Evolutionary conservation across 2,888 invertebrate genomes (phyloP), one percentile per base, ranked within the genome.

Genomic region (Spodoptera picta): DNA sequence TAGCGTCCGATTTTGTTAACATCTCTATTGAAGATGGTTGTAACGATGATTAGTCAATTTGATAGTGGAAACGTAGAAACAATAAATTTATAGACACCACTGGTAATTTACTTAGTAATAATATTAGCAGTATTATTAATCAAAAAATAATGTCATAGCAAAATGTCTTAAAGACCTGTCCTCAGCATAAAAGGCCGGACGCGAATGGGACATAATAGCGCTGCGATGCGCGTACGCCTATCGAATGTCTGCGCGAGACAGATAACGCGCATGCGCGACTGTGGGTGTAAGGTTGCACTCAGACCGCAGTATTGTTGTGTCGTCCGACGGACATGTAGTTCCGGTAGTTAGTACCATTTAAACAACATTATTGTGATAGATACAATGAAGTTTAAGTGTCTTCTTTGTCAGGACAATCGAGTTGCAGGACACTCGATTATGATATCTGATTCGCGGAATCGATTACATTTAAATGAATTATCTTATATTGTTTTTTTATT

Each of bases 251-350:
- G 66, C 61, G 51, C 68, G 69, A 60, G 84, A 85, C 83, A 85
- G 84, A 82, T 82, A 85, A 75, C 75, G 62, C 73, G 70, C 53
- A 63, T 69, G 66, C 78, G 74, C 60, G 60, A 48, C 56, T 51
- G 86, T 83, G 84, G 86, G 92, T 92, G 89, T 92, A 81, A 71
- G 79, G 85, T 92, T 93, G 86, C 93, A 90, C 84, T 90, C 86
- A 87, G 88, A 90, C 90, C 89, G 75, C 83, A 73, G 79, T 79
- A 88, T 91, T 92, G 90, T 90, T 77, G 74, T 79, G 60, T 71
- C 67, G 67, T 75, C 67, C 68, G 78, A 82, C 87, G 86, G 88
- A 88, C 89, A 85, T 81, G 85, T 88, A 87, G 88, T 92, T 93
- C 91, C 92, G 92, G 91, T 81, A 80, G 72, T 64, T 63, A 60